Percentiles rank a stretch among this genome's conserved stretches.
Evolutionary conservation across 64 coral and sea anemone species (phyloP).

Genomic region (Catalaphyllia jardinei): DNA sequence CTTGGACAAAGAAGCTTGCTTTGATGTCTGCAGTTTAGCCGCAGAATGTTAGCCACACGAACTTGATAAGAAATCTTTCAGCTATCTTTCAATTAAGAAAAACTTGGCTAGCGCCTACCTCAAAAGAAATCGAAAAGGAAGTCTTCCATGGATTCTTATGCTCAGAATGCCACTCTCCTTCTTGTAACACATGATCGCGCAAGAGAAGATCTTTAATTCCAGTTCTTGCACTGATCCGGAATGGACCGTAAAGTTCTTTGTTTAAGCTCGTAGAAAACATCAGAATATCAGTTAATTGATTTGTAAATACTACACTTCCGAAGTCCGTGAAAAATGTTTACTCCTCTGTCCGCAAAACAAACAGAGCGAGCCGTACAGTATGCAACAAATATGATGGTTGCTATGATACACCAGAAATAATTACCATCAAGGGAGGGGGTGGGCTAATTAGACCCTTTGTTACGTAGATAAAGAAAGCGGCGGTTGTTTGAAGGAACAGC

Average conservation of each 20-base stretch:
- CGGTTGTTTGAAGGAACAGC: too few relatives aligned
- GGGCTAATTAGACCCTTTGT: neutral
- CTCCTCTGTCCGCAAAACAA: neutral
- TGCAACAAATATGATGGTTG: conserved; percentile 9
- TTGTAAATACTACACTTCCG: neutral
- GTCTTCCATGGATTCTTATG: conserved; percentile 63
- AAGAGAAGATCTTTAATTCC: conserved; percentile 79
- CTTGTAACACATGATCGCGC: conserved; percentile 66
- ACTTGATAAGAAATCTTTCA: neutral
- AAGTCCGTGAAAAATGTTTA: conserved; percentile 4
- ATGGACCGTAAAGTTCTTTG: conserved; percentile 74
- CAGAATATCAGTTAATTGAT: neutral
- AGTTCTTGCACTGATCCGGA: conserved; percentile 62
- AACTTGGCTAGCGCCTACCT: conserved; percentile 28
- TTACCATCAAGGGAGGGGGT: neutral
- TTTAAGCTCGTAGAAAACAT: conserved; percentile 29
- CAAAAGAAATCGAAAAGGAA: conserved; percentile 60
- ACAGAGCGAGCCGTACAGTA: neutral
- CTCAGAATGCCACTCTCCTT: conserved; percentile 69
- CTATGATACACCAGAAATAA: neutral
- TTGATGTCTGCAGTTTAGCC: neutral
- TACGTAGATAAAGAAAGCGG: neutral
- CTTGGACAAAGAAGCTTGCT: too few relatives aligned
- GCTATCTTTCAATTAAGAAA: neutral
- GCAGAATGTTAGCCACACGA: neutral